Evolutionary conservation across 2,113 vertebrate species (phyloP).

Genomic region (Psittacara wagleri): DNA sequence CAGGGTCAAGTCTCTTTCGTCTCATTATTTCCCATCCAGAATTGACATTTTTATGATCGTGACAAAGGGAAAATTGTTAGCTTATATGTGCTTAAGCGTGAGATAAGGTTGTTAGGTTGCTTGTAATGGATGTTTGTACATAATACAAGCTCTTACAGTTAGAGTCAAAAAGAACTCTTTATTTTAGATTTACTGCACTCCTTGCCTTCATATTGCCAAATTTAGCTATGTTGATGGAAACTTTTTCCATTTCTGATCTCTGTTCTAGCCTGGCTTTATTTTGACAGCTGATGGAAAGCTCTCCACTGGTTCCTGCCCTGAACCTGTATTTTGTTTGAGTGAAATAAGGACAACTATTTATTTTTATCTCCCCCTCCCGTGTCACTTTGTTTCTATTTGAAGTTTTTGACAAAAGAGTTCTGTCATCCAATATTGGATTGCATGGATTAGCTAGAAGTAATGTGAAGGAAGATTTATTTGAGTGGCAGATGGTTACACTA

Average conservation of each 20-base stretch:
- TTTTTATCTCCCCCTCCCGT: neutral
- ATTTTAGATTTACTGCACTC: neutral
- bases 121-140: neutral
- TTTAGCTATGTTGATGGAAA: neutral
- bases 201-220: neutral
- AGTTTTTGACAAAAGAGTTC: neutral
- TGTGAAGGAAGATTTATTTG: neutral
- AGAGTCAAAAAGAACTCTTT: neutral
- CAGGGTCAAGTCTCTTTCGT: slow-evolving; percentile 19
- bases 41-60: neutral
- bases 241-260: slow-evolving; percentile 13
- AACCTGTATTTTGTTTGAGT: neutral
- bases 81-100: neutral
- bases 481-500: neutral
- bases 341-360: neutral
- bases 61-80: neutral
- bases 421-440: neutral
- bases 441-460: neutral
- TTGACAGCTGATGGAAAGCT: neutral
- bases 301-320: neutral
- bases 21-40: slow-evolving; percentile 35
- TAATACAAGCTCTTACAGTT: neutral
- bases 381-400: neutral
- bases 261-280: neutral
- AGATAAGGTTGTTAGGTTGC: neutral